Base-by-base conservation (phyloP, 2,888 invertebrate species). In the Pristionchus japonicus region DNA sequence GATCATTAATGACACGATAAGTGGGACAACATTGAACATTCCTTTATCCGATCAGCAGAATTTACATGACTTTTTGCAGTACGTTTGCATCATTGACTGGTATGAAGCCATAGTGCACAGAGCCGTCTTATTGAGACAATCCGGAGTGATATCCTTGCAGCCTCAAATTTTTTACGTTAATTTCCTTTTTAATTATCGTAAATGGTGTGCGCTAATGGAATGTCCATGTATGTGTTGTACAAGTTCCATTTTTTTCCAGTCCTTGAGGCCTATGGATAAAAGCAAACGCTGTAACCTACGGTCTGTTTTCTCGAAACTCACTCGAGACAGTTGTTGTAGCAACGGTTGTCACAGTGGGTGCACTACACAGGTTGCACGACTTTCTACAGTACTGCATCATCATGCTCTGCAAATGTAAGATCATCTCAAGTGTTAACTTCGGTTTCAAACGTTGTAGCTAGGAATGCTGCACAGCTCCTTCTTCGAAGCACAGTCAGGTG, bases 41-140 rank as follows among this genome's bases (percentile, higher is more conserved):
- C n/a, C 57, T 57, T 57, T 57, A 74, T 77, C 77, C 11, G 17
- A n/a, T 77, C 43, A 77, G 52, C 82, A 83, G 49, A 83, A 52
- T 49, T 64, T 85, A 43, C 85, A 85, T 11, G 85, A 64, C 31
- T 64, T 61, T 43, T 64, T 37, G 85, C 85, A 85, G 47, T 85
- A 85, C 43, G 61, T 61, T 49, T 61, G 61, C 85, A 85, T 85
- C 85, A 85, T 85, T 6, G 85, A 64, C 40, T 61, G 31, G 64
- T 85, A 85, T 13, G 61, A 11, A 11, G 61, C 61, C 61, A 64
- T 61, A 27, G 85, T 40, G 31, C 85, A 85, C 23, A 85, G n/a
- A 17, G 61, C 61, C 27, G 61, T 85, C 85, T 85, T 85, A 40
- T 85, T 85, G n/a, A 64, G 64, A 43, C 85, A 85, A 43, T 85